Conservation (phyloP, 2,888 invertebrate genomes). For the Willowsia nigromaculata region DNA sequence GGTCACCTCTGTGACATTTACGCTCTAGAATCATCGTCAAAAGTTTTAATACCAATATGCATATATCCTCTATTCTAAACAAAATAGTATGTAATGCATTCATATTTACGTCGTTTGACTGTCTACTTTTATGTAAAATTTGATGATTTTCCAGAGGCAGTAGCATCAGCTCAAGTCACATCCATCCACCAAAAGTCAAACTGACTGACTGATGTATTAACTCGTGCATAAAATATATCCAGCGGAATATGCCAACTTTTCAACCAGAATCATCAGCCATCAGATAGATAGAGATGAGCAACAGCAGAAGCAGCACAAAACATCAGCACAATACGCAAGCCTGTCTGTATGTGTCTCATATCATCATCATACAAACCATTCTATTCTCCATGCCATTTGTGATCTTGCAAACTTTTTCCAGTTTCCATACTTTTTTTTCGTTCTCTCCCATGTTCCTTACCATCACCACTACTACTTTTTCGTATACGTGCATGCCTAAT, state of each 20-base stretch:
- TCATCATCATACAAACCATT: slow-evolving; percentile 16
- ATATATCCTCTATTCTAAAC: background rate
- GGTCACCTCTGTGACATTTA: slow-evolving; percentile 55
- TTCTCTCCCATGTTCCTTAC: background rate
- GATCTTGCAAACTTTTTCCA: slow-evolving; percentile 18
- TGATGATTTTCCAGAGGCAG: slow-evolving; percentile 46
- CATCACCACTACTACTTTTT: slow-evolving; percentile 6
- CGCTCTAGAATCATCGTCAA: background rate
- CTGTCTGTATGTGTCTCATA: slow-evolving; percentile 47
- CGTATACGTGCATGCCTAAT: slow-evolving; percentile 64
- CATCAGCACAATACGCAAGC: background rate
- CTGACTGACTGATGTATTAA: slow-evolving; percentile 66
- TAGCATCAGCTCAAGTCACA: slow-evolving; percentile 29
- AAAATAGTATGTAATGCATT: background rate
- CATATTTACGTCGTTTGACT: background rate
- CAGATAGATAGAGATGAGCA: slow-evolving; percentile 50
- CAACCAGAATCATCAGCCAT: slow-evolving; percentile 52
- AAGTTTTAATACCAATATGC: background rate
- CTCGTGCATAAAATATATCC: slow-evolving; percentile 67
- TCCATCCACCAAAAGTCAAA: slow-evolving; percentile 50
- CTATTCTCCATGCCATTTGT: background rate
- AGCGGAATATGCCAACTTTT: slow-evolving; percentile 59
- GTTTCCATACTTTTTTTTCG: slow-evolving; percentile 9
- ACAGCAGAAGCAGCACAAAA: background rate
- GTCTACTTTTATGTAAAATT: slow-evolving; percentile 10